phyloP scores from a whole-genome alignment of 2,797 vertebrate species.

The Heteromormyrus szaboi region DNA sequence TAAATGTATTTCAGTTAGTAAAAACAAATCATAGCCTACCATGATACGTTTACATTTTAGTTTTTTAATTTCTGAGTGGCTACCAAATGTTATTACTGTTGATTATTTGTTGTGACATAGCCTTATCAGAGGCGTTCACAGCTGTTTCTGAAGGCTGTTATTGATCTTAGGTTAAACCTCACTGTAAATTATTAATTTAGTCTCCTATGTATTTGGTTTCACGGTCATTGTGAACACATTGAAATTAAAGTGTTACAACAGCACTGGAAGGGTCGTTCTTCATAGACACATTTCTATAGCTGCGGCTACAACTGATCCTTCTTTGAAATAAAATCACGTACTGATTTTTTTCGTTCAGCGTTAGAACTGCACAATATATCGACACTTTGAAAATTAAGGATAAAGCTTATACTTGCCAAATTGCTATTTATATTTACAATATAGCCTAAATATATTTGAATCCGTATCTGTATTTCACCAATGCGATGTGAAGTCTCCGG shows the following conservation, averaged over 20 bases:
- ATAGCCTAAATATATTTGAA: slow-evolving; percentile 3
- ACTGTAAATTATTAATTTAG: slow-evolving; percentile 84
- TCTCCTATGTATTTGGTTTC: slow-evolving; percentile 77
- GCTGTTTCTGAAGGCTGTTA: slow-evolving; percentile 63
- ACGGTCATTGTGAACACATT: slow-evolving; percentile 78
- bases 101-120: slow-evolving; percentile 2
- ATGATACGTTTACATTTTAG: background rate
- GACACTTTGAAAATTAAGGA: background rate
- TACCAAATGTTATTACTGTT: background rate
- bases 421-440: background rate
- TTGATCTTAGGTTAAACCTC: slow-evolving; percentile 81
- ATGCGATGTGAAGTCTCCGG: slow-evolving; percentile 56
- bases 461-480: slow-evolving; percentile 43
- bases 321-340: background rate
- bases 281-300: slow-evolving; percentile 47
- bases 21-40: background rate
- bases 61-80: slow-evolving; percentile 3
- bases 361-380: background rate
- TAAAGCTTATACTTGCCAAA: background rate
- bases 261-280: slow-evolving; percentile 37
- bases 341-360: background rate
- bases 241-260: slow-evolving; percentile 62
- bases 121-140: background rate
- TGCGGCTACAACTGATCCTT: slow-evolving; percentile 26
- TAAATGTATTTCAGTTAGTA: background rate